Base-by-base conservation (phyloP, 2,888 invertebrate species). In the Alentia gelatinosa region DNA sequence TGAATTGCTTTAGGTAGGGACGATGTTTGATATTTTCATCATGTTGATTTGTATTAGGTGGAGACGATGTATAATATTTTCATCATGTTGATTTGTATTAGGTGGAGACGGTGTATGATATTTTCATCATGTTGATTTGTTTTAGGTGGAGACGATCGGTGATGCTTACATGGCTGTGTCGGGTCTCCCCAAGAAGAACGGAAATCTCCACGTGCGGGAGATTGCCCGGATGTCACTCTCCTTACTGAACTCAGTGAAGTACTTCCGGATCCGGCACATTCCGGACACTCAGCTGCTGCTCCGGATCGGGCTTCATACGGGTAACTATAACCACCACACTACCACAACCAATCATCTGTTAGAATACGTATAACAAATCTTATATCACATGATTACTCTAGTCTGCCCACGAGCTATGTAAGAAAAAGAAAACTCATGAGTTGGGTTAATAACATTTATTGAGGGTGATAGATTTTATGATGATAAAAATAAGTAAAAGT, bases 111-210 rank as follows among this genome's bases (percentile, higher is more conserved):
- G 19, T 47, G 19, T 12, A 47, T 12, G 47, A n/a, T n/a, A n/a
- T n/a, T n/a, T n/a, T n/a, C 26, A 68, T 26, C 7, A 68, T 68
- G 26, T 26, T 68, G n/a, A 68, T 68, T 35, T 35, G 1, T n/a
- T 83, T 1, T 33, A 86, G 86, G 86, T 86, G 15, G 86, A 86
- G 42, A 86, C 86, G 0, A 86, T 86, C 7, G 86, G 86, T 30
- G 86, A 86, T 47, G 86, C 86, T 47, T 86, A 86, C 86, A 86
- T 86, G 86, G 30, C 86, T 1, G 86, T 86, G 23, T 86, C 86
- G 1, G 86, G 86, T 12, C 50, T 86, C 15, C 86, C 86, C 9
- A 47, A 26, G 15, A 1, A 3, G 9, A 86, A 86, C 26, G 86
- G 86, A 12, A 42, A 86, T 15, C 26, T 33, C 1, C 86, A 86